Conservation (phyloP, 2,888 invertebrate genomes). For the Troides oblongomaculatus region DNA sequence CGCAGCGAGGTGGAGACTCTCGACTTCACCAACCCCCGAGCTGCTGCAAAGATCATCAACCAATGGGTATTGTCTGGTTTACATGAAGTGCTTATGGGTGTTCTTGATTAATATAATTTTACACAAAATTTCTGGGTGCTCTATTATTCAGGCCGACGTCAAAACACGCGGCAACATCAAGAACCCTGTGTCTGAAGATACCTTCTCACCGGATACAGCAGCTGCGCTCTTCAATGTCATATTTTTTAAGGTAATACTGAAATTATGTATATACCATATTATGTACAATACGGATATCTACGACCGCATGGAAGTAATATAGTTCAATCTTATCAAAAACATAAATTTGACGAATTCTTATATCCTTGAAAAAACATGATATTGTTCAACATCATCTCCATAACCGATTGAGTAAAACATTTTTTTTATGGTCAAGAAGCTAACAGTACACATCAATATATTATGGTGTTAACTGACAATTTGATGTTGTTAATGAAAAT, state of each 20-base stretch:
- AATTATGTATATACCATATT: not conserved
- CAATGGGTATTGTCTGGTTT: constrained; percentile 40
- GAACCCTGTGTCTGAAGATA: constrained; percentile 39
- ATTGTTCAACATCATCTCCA: too few relatives aligned
- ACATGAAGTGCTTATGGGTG: not conserved
- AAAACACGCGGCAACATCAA: constrained; percentile 51
- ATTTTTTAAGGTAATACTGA: constrained; percentile 39
- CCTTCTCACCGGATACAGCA: constrained; percentile 35
- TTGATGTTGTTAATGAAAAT: too few relatives aligned
- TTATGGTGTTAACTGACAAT: too few relatives aligned
- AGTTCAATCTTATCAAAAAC: too few relatives aligned
- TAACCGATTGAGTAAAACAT: too few relatives aligned
- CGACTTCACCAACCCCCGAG: constrained; percentile 38
- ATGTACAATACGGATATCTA: not conserved
- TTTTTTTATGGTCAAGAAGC: too few relatives aligned
- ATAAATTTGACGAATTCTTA: too few relatives aligned
- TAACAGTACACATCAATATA: too few relatives aligned
- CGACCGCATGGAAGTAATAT: not conserved
- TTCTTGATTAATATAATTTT: not conserved
- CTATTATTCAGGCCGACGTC: constrained; percentile 41
- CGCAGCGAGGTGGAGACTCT: constrained; percentile 43
- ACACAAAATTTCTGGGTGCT: constrained; percentile 15
- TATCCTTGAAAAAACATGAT: too few relatives aligned
- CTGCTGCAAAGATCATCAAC: constrained; percentile 39
- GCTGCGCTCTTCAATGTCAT: constrained; percentile 52